Evolutionary conservation across 2,888 invertebrate genomes (phyloP), one percentile per base, ranked within the genome.

Genomic region (Tipula vernalis): DNA sequence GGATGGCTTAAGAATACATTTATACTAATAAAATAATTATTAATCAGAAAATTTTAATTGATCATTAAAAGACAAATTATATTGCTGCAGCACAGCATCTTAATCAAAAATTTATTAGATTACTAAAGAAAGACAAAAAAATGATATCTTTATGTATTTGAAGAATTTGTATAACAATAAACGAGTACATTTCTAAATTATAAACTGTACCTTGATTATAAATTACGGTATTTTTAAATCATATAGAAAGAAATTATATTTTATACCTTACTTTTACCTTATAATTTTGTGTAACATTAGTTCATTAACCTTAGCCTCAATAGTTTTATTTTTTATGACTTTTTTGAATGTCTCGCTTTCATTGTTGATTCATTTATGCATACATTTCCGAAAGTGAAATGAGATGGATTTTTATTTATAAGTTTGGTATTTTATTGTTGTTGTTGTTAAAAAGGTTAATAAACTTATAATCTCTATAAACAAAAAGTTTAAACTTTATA

Each of bases 271-370:
- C 51, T 57, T 71, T 71, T 71, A 71, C 71, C 71, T 71, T 71
- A 71, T 71, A 28, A 28, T 71, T 71, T 71, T 28, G 71, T 71
- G 28, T 71, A 71, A 10, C 71, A 71, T 71, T 71, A 71, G 71
- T 71, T 71, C 71, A 71, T 71, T 71, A 71, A 71, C 71, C 71
- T 71, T 71, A 71, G 71, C 71, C 71, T 71, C 71, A 71, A 71
- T 71, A 71, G 71, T 18, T 71, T 57, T 57, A 39, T 39, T 15
- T 71, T 71, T 71, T 28, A 71, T 71, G 71, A 71, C 71, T 71
- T 71, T 57, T 71, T 71, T 71, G 71, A 71, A 71, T 71, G 71
- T 71, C 71, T 71, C 71, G 71, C 71, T 71, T 71, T 71, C 71
- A 71, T 71, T 71, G 71, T 71, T 71, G 71, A 71, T 71, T 71